phyloP scores from a whole-genome alignment of 2,888 invertebrate species.

The Onchidella celtica region DNA sequence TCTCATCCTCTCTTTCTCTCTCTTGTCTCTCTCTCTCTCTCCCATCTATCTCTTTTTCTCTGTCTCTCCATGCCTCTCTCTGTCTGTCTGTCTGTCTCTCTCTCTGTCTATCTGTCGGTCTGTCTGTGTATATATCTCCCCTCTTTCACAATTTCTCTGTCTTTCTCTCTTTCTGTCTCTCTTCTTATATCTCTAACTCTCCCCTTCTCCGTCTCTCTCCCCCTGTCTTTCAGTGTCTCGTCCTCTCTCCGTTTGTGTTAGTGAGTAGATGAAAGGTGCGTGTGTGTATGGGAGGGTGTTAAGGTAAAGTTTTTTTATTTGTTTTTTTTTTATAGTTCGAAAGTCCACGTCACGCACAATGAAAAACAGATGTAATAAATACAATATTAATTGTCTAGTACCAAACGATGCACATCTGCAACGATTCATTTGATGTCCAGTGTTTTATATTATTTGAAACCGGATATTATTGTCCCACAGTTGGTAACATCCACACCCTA shows the following conservation, averaged over 20 bases:
- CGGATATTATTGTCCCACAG: too few species aligned
- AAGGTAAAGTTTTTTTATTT: too few species aligned
- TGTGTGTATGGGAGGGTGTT: too few species aligned
- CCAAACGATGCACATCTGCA: too few species aligned
- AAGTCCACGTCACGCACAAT: too few species aligned
- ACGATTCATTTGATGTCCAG: too few species aligned
- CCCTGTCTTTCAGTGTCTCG: not conserved
- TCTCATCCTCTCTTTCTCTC: not conserved
- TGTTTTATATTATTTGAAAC: too few species aligned
- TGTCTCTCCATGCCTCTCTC: not conserved
- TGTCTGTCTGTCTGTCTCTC: constrained; percentile 12
- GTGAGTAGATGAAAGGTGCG: too few species aligned
- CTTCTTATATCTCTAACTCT: not conserved
- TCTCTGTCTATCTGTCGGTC: constrained; percentile 15
- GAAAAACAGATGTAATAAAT: too few species aligned
- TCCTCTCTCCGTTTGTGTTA: not conserved
- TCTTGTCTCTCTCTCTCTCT: not conserved
- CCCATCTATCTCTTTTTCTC: not conserved
- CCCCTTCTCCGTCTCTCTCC: not conserved
- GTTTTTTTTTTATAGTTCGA: too few species aligned
- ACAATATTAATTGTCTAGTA: too few species aligned
- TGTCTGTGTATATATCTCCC: not conserved
- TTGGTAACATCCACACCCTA: too few species aligned
- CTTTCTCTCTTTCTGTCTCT: constrained; percentile 13
- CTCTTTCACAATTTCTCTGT: constrained; percentile 5